These are phyloP conservation scores for Characodon lateralis DNA, from an alignment of 2,797 vertebrate genomes.

Conservation along the genomic window DNA sequence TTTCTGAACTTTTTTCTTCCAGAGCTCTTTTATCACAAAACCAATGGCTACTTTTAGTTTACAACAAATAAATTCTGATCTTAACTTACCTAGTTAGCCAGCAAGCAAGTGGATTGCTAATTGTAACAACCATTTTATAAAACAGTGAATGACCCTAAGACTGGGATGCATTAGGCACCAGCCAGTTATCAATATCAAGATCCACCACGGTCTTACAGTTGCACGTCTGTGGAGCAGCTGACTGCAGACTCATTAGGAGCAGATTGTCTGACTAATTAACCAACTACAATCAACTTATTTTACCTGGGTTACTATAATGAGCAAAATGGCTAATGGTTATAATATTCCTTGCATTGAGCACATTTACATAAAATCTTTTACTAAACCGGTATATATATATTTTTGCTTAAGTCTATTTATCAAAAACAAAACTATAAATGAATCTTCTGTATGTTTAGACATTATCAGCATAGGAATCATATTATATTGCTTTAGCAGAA, in stretches of 20 bases:
- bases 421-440: no score
- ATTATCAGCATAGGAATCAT: no score
- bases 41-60: neutral
- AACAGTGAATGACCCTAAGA: neutral
- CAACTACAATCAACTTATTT: neutral
- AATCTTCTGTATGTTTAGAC: no score
- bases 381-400: no score
- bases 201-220: neutral
- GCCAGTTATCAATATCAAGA: no score
- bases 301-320: neutral
- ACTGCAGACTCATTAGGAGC: no score
- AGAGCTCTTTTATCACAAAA: neutral
- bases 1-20: neutral
- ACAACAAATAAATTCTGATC: neutral
- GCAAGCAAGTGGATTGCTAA: neutral
- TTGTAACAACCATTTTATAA: neutral
- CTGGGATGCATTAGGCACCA: neutral
- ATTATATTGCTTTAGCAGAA: no score
- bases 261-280: neutral
- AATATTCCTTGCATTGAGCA: no score
- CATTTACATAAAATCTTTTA: no score
- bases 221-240: neutral
- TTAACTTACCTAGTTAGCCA: neutral
- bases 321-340: neutral
- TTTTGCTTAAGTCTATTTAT: no score